Conservation (phyloP, 2,113 vertebrate genomes). For the Elaphurus davidianus region DNA sequence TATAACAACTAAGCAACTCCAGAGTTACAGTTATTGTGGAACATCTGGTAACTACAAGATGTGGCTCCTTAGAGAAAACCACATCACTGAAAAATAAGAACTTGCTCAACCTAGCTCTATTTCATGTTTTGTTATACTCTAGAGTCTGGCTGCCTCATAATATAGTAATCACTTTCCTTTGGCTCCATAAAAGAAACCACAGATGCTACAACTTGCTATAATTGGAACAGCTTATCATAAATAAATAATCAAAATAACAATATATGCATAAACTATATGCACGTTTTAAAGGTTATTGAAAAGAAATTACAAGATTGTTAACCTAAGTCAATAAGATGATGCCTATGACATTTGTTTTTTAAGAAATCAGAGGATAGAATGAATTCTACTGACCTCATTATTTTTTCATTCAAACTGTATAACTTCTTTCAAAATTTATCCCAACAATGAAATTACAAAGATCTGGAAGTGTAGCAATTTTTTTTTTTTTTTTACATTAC, state of each 20-base stretch:
- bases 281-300: not conserved
- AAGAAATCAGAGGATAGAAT: not conserved
- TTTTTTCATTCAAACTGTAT: not conserved
- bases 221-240: slow-evolving; percentile 73
- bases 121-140: slow-evolving; percentile 81
- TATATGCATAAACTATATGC: slow-evolving; percentile 62
- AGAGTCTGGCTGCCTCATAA: slow-evolving; percentile 70
- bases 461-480: not conserved
- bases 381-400: not conserved
- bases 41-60: slow-evolving; percentile 85
- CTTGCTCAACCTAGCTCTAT: slow-evolving; percentile 74
- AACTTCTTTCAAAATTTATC: not conserved
- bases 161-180: slow-evolving; percentile 78
- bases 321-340: not conserved
- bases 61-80: slow-evolving; percentile 80
- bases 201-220: slow-evolving; percentile 75
- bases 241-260: slow-evolving; percentile 80
- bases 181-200: slow-evolving; percentile 75
- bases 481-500: not conserved
- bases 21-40: slow-evolving; percentile 79
- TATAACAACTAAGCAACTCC: slow-evolving; percentile 78
- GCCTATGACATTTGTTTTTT: not conserved
- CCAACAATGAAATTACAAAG: not conserved
- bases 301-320: not conserved
- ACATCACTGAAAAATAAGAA: slow-evolving; percentile 77